Evolutionary conservation across 2,113 vertebrate genomes (phyloP), one percentile per base, ranked within the genome.

Genomic region (Ceyx melanurus): DNA sequence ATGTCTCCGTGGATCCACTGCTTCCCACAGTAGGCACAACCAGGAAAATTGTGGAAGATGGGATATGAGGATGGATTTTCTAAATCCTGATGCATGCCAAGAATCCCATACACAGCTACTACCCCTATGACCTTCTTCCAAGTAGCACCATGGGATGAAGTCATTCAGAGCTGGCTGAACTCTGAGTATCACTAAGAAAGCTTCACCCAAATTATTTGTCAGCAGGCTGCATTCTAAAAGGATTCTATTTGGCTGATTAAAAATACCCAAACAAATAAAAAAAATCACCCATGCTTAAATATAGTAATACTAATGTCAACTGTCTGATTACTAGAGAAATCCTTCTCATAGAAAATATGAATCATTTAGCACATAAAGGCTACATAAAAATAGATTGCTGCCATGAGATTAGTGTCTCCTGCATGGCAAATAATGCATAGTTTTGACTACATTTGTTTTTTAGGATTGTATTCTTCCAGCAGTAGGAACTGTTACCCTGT

Each of bases 361-460:
- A 90, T 93, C 45, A 79, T 79, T 84, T 79, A 92, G 28, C 40
- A 54, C 43, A 66, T 89, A 82, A 70, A 61, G 53, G 45, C 79
- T 89, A 85, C 28, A 67, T 43, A 60, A 88, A 71, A 91, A 88
- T 84, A 85, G 42, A 84, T 81, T 80, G 17, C 22, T 82, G 25
- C 40, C 18, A 25, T 66, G 77, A 74, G 40, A 84, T 57, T 50
- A 57, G 18, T 76, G 28, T 72, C 67, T 94, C 33, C 72, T 87
- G 42, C 40, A 71, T 6, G 62, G 86, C 75, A 92, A 86, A 86
- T 61, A 68, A 76, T 29, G 17, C 28, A 5, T 6, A 15, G 83
- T 68, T 95, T 82, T 81, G 62, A 82, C 12, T 58, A 64, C 25
- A 19, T 70, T 74, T 83, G 43, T 90, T 93, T 93, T 60, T 81